Evolutionary conservation across 2,888 invertebrate genomes (phyloP).

Genomic region (Eurois occulta): DNA sequence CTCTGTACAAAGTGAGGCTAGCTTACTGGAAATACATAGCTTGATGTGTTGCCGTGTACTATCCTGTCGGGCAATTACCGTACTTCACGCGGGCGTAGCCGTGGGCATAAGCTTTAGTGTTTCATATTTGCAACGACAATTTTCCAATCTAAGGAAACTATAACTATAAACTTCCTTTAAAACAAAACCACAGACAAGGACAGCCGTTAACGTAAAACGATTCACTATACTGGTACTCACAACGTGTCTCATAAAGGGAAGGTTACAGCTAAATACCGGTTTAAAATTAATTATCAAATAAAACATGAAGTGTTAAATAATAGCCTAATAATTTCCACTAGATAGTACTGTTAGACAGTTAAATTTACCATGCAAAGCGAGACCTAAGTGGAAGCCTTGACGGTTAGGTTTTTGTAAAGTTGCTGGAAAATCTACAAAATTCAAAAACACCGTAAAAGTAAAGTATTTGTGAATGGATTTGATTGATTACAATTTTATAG

Average conservation of each 20-base stretch:
- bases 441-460: neutral
- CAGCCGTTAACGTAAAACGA: constrained; percentile 17
- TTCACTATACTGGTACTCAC: constrained; percentile 28
- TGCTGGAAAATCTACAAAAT: neutral
- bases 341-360: constrained; percentile 21
- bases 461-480: no score
- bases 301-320: constrained; percentile 32
- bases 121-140: neutral
- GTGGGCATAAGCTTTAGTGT: neutral
- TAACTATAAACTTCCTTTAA: neutral
- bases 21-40: no score
- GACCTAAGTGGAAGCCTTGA: neutral
- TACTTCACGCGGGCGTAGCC: neutral
- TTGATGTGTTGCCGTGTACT: no score
- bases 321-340: constrained; percentile 2
- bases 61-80: neutral
- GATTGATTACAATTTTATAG: neutral
- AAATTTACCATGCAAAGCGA: neutral
- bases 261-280: constrained; percentile 18
- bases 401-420: neutral
- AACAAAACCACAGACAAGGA: constrained; percentile 8
- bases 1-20: no score
- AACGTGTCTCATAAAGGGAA: constrained; percentile 18
- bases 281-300: constrained; percentile 50
- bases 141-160: neutral